A percentile compares a stretch with the other conserved stretches of the same genome.
phyloP scores from a whole-genome alignment of 2,797 vertebrate species.

The Oophaga sylvatica region DNA sequence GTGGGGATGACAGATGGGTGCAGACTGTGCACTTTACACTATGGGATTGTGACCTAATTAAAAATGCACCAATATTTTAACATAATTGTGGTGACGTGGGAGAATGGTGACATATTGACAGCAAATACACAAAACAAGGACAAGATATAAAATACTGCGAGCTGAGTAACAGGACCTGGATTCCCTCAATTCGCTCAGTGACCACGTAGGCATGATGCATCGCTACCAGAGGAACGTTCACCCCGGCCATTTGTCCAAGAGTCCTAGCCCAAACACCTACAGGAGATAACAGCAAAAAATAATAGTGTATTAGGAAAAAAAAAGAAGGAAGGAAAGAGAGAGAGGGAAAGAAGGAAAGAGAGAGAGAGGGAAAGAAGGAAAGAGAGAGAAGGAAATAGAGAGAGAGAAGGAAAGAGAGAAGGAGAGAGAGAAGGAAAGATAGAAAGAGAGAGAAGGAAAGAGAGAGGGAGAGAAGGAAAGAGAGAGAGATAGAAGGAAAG shows the following conservation, averaged over 20 bases:
- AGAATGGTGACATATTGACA: neutral
- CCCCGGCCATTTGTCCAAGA: slow-evolving; percentile 89
- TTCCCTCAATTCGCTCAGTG: slow-evolving; percentile 94
- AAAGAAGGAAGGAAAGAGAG: neutral
- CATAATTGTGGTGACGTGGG: neutral
- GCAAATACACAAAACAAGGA: neutral
- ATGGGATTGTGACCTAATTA: neutral
- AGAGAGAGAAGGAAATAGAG: no score
- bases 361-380: no score
- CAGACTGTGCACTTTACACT: neutral
- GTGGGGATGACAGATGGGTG: neutral
- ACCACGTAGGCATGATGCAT: slow-evolving; percentile 97
- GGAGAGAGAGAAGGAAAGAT: no score
- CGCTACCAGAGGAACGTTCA: slow-evolving; percentile 88
- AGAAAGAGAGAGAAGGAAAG: no score
- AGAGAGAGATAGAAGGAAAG: no score
- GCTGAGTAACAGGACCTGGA: slow-evolving; percentile 79
- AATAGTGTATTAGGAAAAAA: neutral
- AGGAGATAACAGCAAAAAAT: neutral
- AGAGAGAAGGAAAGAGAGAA: no score
- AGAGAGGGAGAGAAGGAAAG: no score
- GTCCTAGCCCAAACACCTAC: slow-evolving; percentile 90
- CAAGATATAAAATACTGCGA: neutral
- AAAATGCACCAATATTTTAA: neutral
- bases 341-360: neutral